Evolutionary conservation across 1,140 invertebrate species (phyloP), one percentile per base, ranked within the genome.

Genomic region (Venturia canescens): DNA sequence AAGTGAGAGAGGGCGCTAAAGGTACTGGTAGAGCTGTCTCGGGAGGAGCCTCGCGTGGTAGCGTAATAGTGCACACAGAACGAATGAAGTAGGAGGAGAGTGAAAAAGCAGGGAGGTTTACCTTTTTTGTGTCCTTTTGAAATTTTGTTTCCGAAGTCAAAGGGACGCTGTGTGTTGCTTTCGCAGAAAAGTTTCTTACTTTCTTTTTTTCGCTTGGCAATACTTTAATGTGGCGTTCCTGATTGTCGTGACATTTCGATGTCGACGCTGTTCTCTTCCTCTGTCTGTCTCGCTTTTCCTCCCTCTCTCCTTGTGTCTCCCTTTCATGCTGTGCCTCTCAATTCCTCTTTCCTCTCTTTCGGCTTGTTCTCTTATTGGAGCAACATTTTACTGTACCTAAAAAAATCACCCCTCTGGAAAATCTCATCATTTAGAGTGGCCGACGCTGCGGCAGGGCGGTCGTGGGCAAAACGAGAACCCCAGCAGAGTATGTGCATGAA

Each of bases 351-450:
- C 5, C n/a, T 18, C 7, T 53, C 18, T 21, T 53, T 18, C 31
- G 3, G n/a, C 16, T 1, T 53, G 50, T 21, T 53, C 50, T 69
- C 11, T 63, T 18, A 21, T 63, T 63, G 60, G 27, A 27, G 23
- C 60, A 27, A 27, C 15, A 69, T 69, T 31, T 69, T 18, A 13
- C 27, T 63, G 53, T 34, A 11, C 13, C 50, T 34, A 26, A 53
- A 76, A 53, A 53, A 76, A 53, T 60, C 74, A 5, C 23, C 71
- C 71, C 21, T 31, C 71, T 31, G 78, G 83, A 83, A 86, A 86
- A 86, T 85, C 82, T 86, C 85, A 86, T 86, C 83, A 84, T 86
- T 86, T 85, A 86, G 85, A 86, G 85, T 86, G 85, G 85, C 85
- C 82, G 23, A 67, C 31, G 11, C 13, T 11, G 2, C 74, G 23